Evolutionary conservation across 2,888 invertebrate genomes (phyloP).

Genomic region (Rotaria socialis): DNA sequence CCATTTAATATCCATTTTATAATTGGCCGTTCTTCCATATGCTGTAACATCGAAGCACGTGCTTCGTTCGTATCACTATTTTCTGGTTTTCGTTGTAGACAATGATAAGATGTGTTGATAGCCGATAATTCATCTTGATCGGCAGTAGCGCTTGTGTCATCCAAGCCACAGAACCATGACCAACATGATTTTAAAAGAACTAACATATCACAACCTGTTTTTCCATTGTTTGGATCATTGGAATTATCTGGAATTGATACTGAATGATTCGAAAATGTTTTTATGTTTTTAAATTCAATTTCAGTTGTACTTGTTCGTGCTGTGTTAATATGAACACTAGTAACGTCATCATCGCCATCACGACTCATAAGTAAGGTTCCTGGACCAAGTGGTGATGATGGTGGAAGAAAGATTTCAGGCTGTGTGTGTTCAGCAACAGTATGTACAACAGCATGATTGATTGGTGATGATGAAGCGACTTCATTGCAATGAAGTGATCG

Average conservation of each 20-base stretch:
- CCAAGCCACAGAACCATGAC: conserved; percentile 34
- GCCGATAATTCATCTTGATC: neutral
- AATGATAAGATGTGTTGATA: neutral
- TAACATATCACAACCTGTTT: neutral
- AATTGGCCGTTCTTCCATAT: neutral
- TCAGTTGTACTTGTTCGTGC: neutral
- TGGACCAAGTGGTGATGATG: neutral
- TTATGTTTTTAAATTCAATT: neutral
- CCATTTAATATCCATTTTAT: conserved; percentile 29
- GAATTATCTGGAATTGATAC: neutral
- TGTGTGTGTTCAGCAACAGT: neutral
- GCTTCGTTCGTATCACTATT: neutral
- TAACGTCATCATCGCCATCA: neutral
- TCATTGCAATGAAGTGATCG: neutral
- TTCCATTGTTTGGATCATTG: neutral
- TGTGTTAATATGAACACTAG: neutral
- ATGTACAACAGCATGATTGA: neutral
- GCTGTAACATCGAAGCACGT: neutral
- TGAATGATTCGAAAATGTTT: neutral
- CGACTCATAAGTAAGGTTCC: neutral
- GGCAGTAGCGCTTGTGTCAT: neutral
- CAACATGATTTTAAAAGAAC: neutral
- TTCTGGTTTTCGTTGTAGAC: neutral
- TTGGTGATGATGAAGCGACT: neutral
- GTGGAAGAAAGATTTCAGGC: neutral